phyloP scores from a whole-genome alignment of 2,797 vertebrate genomes.

The Microcaecilia unicolor region DNA sequence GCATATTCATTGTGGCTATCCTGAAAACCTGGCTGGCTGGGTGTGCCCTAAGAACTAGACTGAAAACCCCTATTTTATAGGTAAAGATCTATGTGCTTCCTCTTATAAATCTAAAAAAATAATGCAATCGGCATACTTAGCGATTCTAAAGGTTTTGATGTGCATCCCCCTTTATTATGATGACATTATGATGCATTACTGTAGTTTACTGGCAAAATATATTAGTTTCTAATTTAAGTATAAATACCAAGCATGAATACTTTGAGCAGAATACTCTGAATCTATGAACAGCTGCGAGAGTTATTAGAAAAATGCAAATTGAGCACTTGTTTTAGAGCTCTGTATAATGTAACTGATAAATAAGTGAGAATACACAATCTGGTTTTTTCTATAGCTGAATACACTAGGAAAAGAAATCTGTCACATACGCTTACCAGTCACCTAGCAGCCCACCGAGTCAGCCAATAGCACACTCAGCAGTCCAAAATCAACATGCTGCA shows the following conservation, averaged over 20 bases:
- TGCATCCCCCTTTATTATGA: no score
- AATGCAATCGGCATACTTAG: no score
- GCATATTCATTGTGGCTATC: no score
- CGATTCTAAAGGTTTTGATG: no score
- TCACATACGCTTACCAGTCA: not conserved
- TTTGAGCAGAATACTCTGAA: conserved; percentile 10
- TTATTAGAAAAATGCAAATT: conserved; percentile 12
- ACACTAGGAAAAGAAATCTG: not conserved
- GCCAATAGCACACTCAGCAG: not conserved
- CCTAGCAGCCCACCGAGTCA: not conserved
- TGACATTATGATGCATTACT: not conserved
- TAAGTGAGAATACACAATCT: conserved; percentile 21
- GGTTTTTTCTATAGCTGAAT: conserved; percentile 9
- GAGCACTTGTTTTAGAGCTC: conserved; percentile 9
- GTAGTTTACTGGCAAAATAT: not conserved
- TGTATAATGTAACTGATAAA: conserved; percentile 13
- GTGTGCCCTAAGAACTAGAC: not conserved
- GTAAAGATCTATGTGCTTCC: no score
- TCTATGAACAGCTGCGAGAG: conserved; percentile 15
- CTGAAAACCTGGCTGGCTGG: no score
- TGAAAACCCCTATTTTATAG: no score
- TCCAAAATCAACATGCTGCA: conserved; percentile 8
- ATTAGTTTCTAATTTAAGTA: not conserved
- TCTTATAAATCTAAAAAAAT: no score
- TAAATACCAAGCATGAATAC: conserved; percentile 15